These are phyloP conservation scores for Papilio glaucus DNA, from an alignment of 1,140 invertebrate genomes.

Conservation along the genomic window DNA sequence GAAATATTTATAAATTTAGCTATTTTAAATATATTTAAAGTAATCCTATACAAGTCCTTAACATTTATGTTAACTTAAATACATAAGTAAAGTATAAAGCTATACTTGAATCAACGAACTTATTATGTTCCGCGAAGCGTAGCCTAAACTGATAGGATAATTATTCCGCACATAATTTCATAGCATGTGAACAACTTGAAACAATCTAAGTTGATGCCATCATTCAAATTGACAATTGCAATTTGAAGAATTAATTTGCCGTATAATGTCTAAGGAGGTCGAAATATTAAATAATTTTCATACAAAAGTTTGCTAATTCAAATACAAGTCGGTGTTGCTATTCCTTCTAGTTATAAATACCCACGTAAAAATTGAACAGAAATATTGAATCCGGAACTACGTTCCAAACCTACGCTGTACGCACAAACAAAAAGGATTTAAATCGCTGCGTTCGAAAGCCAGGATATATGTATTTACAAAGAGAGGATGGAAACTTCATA, in stretches of 20 bases:
- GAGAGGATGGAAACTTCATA: too few relatives aligned
- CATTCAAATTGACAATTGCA: slow-evolving; percentile 16
- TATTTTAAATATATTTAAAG: too few relatives aligned
- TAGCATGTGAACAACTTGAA: slow-evolving; percentile 14
- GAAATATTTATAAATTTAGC: too few relatives aligned
- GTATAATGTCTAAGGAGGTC: background rate
- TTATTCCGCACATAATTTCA: slow-evolving; percentile 18
- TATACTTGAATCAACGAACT: slow-evolving; percentile 1
- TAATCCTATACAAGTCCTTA: too few relatives aligned
- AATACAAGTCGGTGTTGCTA: background rate
- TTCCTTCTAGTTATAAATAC: background rate
- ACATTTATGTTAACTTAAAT: too few relatives aligned
- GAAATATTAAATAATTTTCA: background rate
- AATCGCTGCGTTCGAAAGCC: too few relatives aligned
- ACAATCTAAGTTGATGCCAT: background rate
- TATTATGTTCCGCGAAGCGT: slow-evolving; percentile 8
- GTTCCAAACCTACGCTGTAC: too few relatives aligned
- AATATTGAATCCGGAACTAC: background rate
- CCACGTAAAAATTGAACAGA: background rate
- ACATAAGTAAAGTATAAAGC: background rate
- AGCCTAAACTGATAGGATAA: slow-evolving; percentile 12
- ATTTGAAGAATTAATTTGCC: slow-evolving; percentile 12
- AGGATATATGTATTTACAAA: too few relatives aligned
- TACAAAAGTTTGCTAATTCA: background rate
- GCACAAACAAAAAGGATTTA: too few relatives aligned